Evolutionary conservation across 2,113 vertebrate species (phyloP), one percentile per base, ranked within the genome.

Genomic region (Halichoerus grypus): DNA sequence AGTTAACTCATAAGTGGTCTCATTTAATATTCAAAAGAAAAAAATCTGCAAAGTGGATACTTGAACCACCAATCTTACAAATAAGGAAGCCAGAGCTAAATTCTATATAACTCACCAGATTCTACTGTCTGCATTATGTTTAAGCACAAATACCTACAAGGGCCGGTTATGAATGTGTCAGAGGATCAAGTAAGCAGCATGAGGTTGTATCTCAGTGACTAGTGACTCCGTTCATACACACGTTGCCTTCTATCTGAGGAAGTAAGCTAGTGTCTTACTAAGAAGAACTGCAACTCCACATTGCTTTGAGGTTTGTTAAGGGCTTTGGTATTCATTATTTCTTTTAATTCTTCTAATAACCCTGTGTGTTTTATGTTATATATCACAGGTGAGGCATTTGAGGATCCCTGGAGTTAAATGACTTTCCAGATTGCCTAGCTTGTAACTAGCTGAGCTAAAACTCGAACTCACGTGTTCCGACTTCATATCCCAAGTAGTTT

Each of bases 11-110:
- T 28, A 79, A 55, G 33, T 63, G 18, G 55, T 67, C 24, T 82
- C 31, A 77, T 67, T 95, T 77, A 74, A 59, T 53, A 59, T 53
- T 94, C 16, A n/a, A 80, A 91, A 88, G 31, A 36, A 77, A 92
- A 90, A 85, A 59, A 31, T 8, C 14, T 76, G 13, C 18, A 51
- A 69, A 71, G 42, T 55, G 65, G 59, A 18, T 96, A 26, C 71
- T 79, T 87, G 46, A 90, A 88, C 4, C 22, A 49, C 33, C 1
- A 2, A 59, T 80, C 22, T 33, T 49, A 65, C 24, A 72, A 63
- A 39, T 57, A 61, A 85, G 76, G 69, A 90, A 85, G 19, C 8
- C 16, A 59, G 14, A 15, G 11, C 13, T 81, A 79, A 88, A 42
- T 53, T 74, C 14, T 57, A 33, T 15, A 10, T 28, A 55, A 61